Conservation (phyloP, 1,140 invertebrate species). For the Cecropterus lyciades region DNA sequence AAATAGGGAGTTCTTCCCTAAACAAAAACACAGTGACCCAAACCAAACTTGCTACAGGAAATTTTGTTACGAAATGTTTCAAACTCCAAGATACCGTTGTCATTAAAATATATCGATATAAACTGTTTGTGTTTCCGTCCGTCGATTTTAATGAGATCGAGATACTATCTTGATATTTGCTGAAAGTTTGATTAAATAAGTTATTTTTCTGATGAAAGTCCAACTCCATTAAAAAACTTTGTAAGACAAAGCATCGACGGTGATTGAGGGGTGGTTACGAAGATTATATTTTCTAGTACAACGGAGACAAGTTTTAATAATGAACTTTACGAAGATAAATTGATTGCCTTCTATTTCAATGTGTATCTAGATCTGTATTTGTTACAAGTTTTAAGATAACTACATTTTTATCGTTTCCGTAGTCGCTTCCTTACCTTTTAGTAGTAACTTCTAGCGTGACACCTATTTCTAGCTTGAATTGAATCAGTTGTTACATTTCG, state of each 20-base stretch:
- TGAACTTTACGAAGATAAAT: background rate
- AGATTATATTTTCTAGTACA: background rate
- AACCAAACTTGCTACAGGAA: background rate
- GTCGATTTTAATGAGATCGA: constrained; percentile 49
- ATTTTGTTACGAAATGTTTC: constrained; percentile 17
- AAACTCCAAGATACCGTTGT: constrained; percentile 16
- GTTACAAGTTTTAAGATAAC: too few relatives aligned
- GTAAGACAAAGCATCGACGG: constrained; percentile 33
- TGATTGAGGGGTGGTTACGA: constrained; percentile 19
- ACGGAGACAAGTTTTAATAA: background rate
- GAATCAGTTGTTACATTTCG: too few relatives aligned
- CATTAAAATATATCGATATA: constrained; percentile 40
- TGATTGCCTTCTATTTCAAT: background rate
- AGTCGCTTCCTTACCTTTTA: too few relatives aligned
- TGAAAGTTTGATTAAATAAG: constrained; percentile 55
- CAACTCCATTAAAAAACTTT: constrained; percentile 49
- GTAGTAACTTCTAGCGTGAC: too few relatives aligned
- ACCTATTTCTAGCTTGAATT: too few relatives aligned
- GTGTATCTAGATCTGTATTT: too few relatives aligned
- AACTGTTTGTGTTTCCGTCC: constrained; percentile 36
- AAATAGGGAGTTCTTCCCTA: too few relatives aligned
- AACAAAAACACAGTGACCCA: too few relatives aligned
- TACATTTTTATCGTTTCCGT: too few relatives aligned
- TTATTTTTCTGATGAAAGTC: constrained; percentile 45
- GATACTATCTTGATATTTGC: constrained; percentile 50